Base-by-base conservation (phyloP, 2,113 vertebrate species). In the Prionailurus viverrinus region DNA sequence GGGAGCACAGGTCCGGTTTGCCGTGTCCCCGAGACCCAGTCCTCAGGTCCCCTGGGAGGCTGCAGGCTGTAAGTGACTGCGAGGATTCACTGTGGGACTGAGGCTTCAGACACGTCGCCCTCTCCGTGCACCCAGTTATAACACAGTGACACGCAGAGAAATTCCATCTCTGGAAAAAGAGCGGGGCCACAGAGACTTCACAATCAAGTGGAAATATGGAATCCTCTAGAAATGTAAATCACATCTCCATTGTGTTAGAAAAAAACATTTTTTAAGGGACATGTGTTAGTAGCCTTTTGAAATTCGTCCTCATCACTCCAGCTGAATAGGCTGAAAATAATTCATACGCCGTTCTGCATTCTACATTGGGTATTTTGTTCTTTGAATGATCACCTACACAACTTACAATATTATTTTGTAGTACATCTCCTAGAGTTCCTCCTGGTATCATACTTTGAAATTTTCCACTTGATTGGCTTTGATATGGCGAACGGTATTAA, bases 1-100 rank as follows among this genome's bases (percentile, higher is more conserved):
- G n/a, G n/a, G n/a, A n/a, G n/a, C n/a, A n/a, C n/a, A n/a, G n/a
- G n/a, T n/a, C n/a, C n/a, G n/a, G n/a, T 69, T 69, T 33, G 15
- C 89, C 36, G 45, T 45, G 45, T 45, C 45, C 51, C 11, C 14
- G 29, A 8, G 8, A 2, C 2, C 36, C 69, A 76, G 63, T 21
- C 11, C 29, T 31, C 18, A 6, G 23, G 29, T 39, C 4, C 1
- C 0, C 1, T 9, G 7, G 18, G 21, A n/a, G 10, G n/a, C 21
- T 45, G 16, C 36, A 51, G 53, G 36, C 3, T 29, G 23, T 1
- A 1, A 4, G 4, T 0, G 3, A 48, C 63, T 29, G 9, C 12
- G 33, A 0, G 2, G 33, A 66, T 0, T 1, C 7, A 1, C 80
- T 5, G 19, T 25, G 41, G 10, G 19, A 18, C 29, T 31, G n/a